Evolutionary conservation across 2,888 invertebrate species (phyloP).

Genomic region (Matsumyia berberina): DNA sequence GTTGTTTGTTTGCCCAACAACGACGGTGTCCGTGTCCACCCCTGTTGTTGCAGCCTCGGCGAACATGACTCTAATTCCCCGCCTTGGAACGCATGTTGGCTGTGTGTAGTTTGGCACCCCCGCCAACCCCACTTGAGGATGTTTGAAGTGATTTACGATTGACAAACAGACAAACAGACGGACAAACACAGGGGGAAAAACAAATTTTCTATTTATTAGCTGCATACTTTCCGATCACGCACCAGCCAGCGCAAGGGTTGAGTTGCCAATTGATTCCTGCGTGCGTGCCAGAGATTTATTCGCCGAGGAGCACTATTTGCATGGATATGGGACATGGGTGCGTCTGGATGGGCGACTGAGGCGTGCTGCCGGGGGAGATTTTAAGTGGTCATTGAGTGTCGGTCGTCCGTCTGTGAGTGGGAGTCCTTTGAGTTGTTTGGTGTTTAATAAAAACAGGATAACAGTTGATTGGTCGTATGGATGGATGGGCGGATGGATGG

Average conservation of each 20-base stretch:
- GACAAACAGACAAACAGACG: slow-evolving; percentile 62
- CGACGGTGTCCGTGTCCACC: slow-evolving; percentile 38
- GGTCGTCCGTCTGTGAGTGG: slow-evolving; percentile 51
- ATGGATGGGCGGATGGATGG: slow-evolving; percentile 24
- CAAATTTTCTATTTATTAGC: slow-evolving; percentile 74
- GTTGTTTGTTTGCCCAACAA: slow-evolving; percentile 54
- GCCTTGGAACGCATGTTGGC: slow-evolving; percentile 56
- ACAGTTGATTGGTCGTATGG: slow-evolving; percentile 66
- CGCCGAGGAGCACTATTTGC: slow-evolving; percentile 59
- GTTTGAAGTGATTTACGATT: slow-evolving; percentile 75
- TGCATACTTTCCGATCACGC: slow-evolving; percentile 68
- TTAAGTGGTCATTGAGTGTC: slow-evolving; percentile 66
- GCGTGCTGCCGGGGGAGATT: slow-evolving; percentile 24
- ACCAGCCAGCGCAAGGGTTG: slow-evolving; percentile 59
- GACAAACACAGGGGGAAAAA: slow-evolving; percentile 31
- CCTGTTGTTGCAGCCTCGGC: slow-evolving; percentile 29
- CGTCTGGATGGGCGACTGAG: slow-evolving; percentile 5
- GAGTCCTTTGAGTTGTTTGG: slow-evolving; percentile 66
- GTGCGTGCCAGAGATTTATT: slow-evolving; percentile 70
- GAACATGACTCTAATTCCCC: slow-evolving; percentile 41
- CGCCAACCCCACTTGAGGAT: slow-evolving; percentile 45
- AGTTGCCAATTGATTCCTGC: slow-evolving; percentile 64
- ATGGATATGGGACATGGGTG: slow-evolving; percentile 71
- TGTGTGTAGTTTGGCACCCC: slow-evolving; percentile 53
- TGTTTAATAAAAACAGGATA: slow-evolving; percentile 73